phyloP scores from a whole-genome alignment of 1,140 invertebrate species.

The Zaprionus lachaisei region DNA sequence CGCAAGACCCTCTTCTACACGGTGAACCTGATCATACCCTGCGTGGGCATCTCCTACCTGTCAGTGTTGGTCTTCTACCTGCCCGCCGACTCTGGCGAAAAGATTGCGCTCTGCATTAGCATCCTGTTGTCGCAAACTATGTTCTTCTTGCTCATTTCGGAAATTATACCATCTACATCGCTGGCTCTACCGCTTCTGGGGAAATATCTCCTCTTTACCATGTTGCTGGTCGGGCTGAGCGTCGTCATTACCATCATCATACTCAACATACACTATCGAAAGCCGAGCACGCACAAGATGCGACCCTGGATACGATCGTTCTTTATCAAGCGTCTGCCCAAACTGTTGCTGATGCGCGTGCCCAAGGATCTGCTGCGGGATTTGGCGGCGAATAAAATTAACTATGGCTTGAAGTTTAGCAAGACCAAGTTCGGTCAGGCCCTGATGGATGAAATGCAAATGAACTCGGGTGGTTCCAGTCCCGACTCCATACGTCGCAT shows the following conservation, averaged over 20 bases:
- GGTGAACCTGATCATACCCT: conserved; percentile 97
- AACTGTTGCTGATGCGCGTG: conserved; percentile 93
- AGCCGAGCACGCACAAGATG: conserved; percentile 99
- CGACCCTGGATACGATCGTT: conserved; percentile 94
- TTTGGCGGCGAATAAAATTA: conserved; percentile 91
- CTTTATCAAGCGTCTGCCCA: conserved; percentile 94
- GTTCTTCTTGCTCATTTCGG: conserved; percentile 99
- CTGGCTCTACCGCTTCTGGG: conserved; percentile 97
- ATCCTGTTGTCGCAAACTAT: conserved; percentile 99
- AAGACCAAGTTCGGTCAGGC: conserved; percentile 90
- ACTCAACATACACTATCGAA: conserved; percentile 99
- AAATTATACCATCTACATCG: conserved; percentile 99
- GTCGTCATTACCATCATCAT: conserved; percentile 99
- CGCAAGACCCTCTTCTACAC: conserved; percentile 98
- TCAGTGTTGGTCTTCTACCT: conserved; percentile 98
- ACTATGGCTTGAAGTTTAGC: conserved; percentile 86
- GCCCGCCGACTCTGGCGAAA: conserved; percentile 99
- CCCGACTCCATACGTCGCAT: conserved; percentile 89
- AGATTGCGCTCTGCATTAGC: conserved; percentile 99
- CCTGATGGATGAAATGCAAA: conserved; percentile 88
- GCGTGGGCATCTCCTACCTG: conserved; percentile 96
- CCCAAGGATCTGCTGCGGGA: conserved; percentile 92
- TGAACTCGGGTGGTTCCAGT: conserved; percentile 89
- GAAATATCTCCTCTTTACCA: conserved; percentile 99
- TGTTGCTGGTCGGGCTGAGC: conserved; percentile 98